Evolutionary conservation across 2,113 vertebrate species (phyloP).

Genomic region (Sciurus niger): DNA sequence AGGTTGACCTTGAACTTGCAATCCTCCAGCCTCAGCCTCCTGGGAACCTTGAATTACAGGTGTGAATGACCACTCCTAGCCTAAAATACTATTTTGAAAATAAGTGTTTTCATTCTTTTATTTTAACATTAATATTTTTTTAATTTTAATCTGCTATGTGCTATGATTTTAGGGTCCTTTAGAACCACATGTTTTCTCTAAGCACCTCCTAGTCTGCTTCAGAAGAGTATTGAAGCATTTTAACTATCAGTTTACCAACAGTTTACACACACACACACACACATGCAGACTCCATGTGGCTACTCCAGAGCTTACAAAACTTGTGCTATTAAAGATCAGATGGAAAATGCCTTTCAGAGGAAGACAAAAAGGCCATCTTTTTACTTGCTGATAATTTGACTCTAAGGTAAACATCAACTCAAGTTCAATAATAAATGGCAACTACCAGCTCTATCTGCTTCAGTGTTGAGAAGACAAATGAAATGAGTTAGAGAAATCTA

Average conservation of each 20-base stretch:
- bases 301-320: background rate
- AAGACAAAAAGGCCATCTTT: background rate
- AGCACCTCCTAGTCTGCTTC: background rate
- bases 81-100: background rate
- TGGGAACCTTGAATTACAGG: too few species aligned
- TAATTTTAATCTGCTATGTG: background rate
- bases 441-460: background rate
- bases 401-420: background rate
- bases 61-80: too few species aligned
- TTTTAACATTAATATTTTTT: background rate
- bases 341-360: background rate
- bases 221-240: background rate
- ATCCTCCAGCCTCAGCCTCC: too few species aligned
- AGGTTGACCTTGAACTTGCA: too few species aligned
- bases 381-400: background rate
- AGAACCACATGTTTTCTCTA: background rate
- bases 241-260: background rate
- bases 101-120: background rate
- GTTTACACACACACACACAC: background rate
- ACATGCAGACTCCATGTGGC: background rate
- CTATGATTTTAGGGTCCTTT: background rate
- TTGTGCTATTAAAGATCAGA: background rate
- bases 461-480: background rate
- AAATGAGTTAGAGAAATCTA: background rate
- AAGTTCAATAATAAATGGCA: background rate